Evolutionary conservation across 2,888 invertebrate species (phyloP).

Genomic region (Dione juno): DNA sequence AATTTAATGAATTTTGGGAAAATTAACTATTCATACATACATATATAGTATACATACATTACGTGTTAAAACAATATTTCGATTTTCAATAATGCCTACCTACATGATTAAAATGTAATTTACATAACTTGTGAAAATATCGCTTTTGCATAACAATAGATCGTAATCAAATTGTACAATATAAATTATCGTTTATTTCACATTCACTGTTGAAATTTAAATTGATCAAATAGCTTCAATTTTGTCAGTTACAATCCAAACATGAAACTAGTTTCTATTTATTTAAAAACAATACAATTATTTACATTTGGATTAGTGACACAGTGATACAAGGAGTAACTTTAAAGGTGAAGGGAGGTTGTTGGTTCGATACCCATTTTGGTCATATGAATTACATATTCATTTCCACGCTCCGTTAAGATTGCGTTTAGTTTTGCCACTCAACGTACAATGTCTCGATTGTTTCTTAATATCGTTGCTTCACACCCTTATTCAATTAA

Average conservation of each 20-base stretch:
- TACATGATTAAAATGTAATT: background rate
- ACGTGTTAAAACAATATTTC: background rate
- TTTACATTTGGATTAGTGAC: too few species aligned
- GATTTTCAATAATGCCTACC: background rate
- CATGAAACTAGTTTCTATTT: background rate
- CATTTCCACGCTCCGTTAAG: too few species aligned
- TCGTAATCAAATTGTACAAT: slow-evolving; percentile 9
- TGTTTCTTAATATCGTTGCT: too few species aligned
- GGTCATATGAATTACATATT: too few species aligned
- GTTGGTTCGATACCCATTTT: too few species aligned
- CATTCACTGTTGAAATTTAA: background rate
- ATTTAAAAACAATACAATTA: too few species aligned
- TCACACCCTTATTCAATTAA: too few species aligned
- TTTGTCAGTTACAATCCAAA: background rate
- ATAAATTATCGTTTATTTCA: background rate
- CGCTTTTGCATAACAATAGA: slow-evolving; percentile 17
- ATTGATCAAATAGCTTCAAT: background rate
- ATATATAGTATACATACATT: background rate
- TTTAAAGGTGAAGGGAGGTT: too few species aligned
- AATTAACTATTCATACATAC: background rate
- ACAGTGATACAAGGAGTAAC: too few species aligned
- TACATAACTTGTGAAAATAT: background rate
- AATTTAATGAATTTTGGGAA: background rate
- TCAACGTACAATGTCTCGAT: too few species aligned
- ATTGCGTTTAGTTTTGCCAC: too few species aligned